Conservation (phyloP, 2,888 invertebrate genomes). For the Electrophaes corylata region DNA sequence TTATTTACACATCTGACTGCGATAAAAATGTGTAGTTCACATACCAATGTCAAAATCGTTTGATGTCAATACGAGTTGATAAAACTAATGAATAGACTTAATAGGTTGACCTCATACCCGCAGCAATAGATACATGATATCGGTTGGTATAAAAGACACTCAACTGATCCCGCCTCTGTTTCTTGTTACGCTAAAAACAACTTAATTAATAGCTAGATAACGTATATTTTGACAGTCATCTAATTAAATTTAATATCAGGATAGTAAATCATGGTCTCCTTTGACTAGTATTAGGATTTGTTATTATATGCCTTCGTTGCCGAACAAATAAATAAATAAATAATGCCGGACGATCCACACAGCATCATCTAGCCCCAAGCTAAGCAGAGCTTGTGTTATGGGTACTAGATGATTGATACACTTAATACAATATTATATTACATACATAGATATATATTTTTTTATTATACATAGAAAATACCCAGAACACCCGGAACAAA, state of each 20-base stretch:
- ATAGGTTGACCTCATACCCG: neutral
- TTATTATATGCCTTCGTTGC: neutral
- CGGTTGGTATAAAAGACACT: neutral
- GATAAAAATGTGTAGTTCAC: no score
- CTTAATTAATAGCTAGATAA: neutral
- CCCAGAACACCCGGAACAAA: no score
- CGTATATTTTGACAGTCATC: conserved; percentile 3
- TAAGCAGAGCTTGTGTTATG: no score
- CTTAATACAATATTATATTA: no score
- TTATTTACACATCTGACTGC: neutral
- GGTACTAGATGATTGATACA: no score
- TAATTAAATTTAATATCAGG: conserved; percentile 5
- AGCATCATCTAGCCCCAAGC: no score
- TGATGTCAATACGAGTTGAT: neutral
- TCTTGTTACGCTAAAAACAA: neutral
- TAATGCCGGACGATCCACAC: no score
- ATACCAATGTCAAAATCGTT: neutral
- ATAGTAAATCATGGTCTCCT: neutral
- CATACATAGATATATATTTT: no score
- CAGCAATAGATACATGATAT: neutral
- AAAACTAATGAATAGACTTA: neutral
- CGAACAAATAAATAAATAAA: no score
- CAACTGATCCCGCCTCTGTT: neutral
- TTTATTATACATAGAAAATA: no score
- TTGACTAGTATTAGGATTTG: neutral